Conservation (phyloP, 2,113 vertebrate genomes). For the Pelobates fuscus region DNA sequence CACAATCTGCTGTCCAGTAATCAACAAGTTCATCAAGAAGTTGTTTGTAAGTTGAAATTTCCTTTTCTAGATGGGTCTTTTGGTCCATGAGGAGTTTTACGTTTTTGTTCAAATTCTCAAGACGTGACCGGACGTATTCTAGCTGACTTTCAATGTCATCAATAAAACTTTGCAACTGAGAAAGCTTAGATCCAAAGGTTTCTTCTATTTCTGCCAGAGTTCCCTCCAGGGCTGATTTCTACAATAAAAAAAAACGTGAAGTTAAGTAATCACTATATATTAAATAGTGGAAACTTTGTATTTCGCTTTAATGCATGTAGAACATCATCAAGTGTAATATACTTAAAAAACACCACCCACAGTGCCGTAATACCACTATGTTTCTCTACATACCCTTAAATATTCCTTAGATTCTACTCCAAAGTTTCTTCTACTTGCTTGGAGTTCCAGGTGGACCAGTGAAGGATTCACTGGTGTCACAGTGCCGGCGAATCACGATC, state of each 20-base stretch:
- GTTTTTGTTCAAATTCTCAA: constrained; percentile 71
- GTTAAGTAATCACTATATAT: neutral
- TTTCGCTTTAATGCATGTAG: no score
- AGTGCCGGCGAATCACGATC: no score
- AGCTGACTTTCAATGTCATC: constrained; percentile 67
- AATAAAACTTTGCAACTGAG: constrained; percentile 71
- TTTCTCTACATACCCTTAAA: no score
- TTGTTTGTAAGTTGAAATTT: constrained; percentile 52
- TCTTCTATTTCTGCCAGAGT: constrained; percentile 68
- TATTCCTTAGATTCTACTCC: no score
- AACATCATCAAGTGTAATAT: no score
- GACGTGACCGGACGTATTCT: constrained; percentile 61
- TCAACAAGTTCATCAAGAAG: constrained; percentile 1
- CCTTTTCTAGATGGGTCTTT: constrained; percentile 59
- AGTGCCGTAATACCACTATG: no score
- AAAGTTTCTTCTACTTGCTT: no score
- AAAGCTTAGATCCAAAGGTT: constrained; percentile 70
- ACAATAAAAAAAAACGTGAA: constrained; percentile 4
- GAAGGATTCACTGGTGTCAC: no score
- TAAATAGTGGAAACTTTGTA: no score
- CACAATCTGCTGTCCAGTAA: constrained; percentile 39
- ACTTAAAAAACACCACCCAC: no score
- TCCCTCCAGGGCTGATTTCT: constrained; percentile 78
- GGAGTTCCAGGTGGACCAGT: no score
- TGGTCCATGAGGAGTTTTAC: constrained; percentile 69